Conservation (phyloP, 2,797 vertebrate species). For the Spondyliosoma cantharus region DNA sequence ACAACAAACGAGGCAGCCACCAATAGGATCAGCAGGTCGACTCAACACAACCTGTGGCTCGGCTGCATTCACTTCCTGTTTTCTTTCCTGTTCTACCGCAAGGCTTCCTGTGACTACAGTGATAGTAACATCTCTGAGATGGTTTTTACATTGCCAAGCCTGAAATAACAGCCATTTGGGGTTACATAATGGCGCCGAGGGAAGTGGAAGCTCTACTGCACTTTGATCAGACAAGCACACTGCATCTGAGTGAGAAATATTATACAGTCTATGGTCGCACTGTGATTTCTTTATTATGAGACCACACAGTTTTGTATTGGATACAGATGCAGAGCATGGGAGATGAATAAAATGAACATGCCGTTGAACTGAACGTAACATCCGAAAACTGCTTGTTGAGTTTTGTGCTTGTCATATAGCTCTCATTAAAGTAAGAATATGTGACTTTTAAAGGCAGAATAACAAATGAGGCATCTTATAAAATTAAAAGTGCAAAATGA, state of each 20-base stretch:
- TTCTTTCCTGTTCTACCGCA: slow-evolving; percentile 82
- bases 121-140: slow-evolving; percentile 66
- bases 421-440: neutral
- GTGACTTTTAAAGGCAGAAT: neutral
- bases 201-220: slow-evolving; percentile 16
- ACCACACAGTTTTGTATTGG: neutral
- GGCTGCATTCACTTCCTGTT: slow-evolving; percentile 82
- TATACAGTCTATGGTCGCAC: neutral
- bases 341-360: neutral
- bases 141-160: slow-evolving; percentile 41
- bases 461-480: neutral
- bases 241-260: neutral
- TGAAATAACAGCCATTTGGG: slow-evolving; percentile 67
- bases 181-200: slow-evolving; percentile 15
- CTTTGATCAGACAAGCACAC: slow-evolving; percentile 47
- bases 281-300: slow-evolving; percentile 12
- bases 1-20: slow-evolving; percentile 36
- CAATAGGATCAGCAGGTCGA: slow-evolving; percentile 41
- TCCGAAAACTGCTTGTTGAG: neutral
- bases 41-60: slow-evolving; percentile 69
- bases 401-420: neutral
- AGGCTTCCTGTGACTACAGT: slow-evolving; percentile 79
- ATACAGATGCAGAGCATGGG: neutral
- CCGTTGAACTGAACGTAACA: neutral
- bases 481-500: neutral